Conservation (phyloP, 1,140 invertebrate genomes). For the Euwallacea fornicatus region DNA sequence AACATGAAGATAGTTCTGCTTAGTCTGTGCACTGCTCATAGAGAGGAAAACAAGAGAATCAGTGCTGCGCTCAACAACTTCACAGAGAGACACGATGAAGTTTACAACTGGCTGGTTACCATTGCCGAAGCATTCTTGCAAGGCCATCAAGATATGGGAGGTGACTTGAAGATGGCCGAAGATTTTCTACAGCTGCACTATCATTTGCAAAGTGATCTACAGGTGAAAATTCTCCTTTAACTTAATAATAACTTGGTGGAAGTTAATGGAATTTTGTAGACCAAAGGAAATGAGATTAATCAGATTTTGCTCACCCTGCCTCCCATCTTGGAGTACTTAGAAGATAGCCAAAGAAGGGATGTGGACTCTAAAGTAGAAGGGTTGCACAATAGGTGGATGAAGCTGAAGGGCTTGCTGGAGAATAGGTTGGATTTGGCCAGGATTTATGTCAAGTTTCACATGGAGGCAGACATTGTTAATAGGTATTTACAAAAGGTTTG, state of each 20-base stretch:
- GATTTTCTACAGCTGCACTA: slow-evolving; percentile 78
- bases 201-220: slow-evolving; percentile 72
- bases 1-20: slow-evolving; percentile 69
- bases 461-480: slow-evolving; percentile 66
- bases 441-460: slow-evolving; percentile 74
- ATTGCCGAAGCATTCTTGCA: slow-evolving; percentile 74
- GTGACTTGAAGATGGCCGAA: slow-evolving; percentile 66
- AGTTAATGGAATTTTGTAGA: slow-evolving; percentile 53
- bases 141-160: slow-evolving; percentile 76
- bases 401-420: slow-evolving; percentile 65
- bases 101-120: slow-evolving; percentile 71
- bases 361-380: slow-evolving; percentile 65
- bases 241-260: not conserved
- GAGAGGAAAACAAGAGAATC: slow-evolving; percentile 71
- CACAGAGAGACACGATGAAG: slow-evolving; percentile 68
- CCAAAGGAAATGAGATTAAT: slow-evolving; percentile 69
- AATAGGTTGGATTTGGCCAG: slow-evolving; percentile 65
- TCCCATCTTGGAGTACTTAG: slow-evolving; percentile 66
- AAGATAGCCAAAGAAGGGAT: slow-evolving; percentile 66
- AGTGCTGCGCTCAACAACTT: slow-evolving; percentile 69
- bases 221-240: slow-evolving; percentile 56
- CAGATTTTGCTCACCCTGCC: slow-evolving; percentile 64
- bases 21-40: slow-evolving; percentile 68
- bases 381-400: slow-evolving; percentile 65
- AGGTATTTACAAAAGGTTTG: slow-evolving; percentile 34